These are phyloP conservation scores for Hypocryptadius cinnamomeus DNA, from an alignment of 2,113 vertebrate species.

Conservation along the genomic window DNA sequence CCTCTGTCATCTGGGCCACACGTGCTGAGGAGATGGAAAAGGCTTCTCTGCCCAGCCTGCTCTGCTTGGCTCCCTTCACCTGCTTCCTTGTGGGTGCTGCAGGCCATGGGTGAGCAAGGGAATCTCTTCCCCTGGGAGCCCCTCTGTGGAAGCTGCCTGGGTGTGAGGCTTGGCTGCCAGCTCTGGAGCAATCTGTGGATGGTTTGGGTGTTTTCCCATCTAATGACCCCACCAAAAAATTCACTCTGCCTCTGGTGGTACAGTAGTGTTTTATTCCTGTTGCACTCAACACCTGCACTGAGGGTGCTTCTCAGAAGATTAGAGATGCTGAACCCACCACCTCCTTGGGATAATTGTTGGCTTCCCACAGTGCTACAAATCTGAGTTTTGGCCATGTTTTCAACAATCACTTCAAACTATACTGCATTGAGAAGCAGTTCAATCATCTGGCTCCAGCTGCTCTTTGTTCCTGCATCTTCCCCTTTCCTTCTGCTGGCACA, in stretches of 20 bases:
- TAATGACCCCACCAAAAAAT: not conserved
- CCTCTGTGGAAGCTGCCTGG: not conserved
- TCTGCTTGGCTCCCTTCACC: not conserved
- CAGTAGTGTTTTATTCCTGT: not conserved
- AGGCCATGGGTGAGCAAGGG: not conserved
- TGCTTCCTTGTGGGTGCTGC: not conserved
- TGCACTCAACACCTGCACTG: not conserved
- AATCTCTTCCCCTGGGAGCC: not conserved
- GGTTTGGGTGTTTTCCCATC: not conserved
- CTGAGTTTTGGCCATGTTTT: not conserved
- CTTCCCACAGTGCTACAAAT: not conserved
- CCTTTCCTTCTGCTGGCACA: not conserved
- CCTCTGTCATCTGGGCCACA: not conserved
- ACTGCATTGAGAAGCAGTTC: not conserved
- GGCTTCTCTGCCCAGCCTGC: not conserved
- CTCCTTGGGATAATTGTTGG: not conserved
- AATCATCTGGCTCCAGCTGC: slow-evolving; percentile 8
- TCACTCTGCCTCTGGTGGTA: not conserved
- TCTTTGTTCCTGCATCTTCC: not conserved
- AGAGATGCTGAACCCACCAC: not conserved
- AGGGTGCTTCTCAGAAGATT: not conserved
- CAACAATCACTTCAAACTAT: not conserved
- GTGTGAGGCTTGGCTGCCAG: not conserved
- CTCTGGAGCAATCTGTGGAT: not conserved
- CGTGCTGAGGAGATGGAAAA: not conserved